A percentile compares a stretch with the other conserved stretches of the same genome.
Evolutionary conservation across 2,113 vertebrate species (phyloP).

Genomic region (Argyrosomus japonicus): DNA sequence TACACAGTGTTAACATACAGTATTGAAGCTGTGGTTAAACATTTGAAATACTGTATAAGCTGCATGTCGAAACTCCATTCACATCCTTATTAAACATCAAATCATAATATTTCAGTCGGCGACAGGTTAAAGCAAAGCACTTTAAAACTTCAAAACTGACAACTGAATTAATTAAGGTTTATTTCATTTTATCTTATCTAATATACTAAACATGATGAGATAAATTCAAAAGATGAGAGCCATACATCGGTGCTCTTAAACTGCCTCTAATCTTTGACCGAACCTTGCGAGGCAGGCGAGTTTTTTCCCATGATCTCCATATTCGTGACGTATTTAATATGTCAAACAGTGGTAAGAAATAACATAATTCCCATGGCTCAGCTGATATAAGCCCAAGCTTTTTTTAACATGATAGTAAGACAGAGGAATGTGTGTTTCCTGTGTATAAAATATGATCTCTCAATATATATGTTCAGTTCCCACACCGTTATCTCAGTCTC

Average conservation of each 20-base stretch:
- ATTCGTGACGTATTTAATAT: not conserved
- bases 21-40: not conserved
- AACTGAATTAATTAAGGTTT: too few relatives aligned
- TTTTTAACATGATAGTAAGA: not conserved
- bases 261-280: not conserved
- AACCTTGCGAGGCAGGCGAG: not conserved
- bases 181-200: not conserved
- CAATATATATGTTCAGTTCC: not conserved
- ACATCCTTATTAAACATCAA: not conserved
- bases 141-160: not conserved
- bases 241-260: not conserved
- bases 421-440: not conserved
- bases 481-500: not conserved
- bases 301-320: constrained; percentile 27
- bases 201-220: not conserved
- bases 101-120: not conserved
- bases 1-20: not conserved
- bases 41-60: too few relatives aligned
- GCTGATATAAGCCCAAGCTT: not conserved
- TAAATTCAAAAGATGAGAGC: not conserved
- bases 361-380: not conserved
- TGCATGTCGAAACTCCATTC: not conserved
- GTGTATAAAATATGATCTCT: not conserved
- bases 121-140: not conserved
- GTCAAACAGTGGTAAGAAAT: not conserved